Evolutionary conservation across 2,888 invertebrate species (phyloP).

Genomic region (Priapulus caudatus): DNA sequence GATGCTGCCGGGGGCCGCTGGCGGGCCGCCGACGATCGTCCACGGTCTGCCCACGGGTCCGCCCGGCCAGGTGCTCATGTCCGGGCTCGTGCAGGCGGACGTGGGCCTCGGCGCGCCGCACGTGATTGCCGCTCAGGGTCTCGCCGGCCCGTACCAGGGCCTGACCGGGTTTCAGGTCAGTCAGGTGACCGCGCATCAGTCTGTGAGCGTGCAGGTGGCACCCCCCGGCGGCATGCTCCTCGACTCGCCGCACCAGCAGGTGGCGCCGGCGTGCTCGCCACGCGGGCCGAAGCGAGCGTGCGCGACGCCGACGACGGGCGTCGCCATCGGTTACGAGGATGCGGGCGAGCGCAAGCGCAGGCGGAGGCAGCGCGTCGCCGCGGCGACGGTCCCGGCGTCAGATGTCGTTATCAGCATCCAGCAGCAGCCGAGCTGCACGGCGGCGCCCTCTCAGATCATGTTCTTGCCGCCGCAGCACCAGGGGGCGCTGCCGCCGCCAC

Average conservation of each 20-base stretch:
- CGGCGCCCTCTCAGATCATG: not conserved
- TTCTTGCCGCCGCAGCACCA: not conserved
- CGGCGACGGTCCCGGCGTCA: too few species aligned
- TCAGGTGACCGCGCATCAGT: not conserved
- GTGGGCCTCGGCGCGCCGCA: not conserved
- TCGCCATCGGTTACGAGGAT: not conserved
- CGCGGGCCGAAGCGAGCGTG: too few species aligned
- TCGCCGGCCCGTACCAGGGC: too few species aligned
- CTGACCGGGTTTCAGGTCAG: not conserved
- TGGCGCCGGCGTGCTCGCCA: too few species aligned
- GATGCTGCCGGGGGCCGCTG: not conserved
- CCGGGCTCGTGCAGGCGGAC: not conserved
- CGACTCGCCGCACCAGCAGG: not conserved
- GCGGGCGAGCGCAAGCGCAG: not conserved
- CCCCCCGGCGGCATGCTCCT: not conserved
- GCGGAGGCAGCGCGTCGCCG: too few species aligned
- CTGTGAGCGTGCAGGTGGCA: not conserved
- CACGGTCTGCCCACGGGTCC: not conserved
- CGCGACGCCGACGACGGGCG: not conserved
- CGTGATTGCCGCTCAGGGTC: too few species aligned
- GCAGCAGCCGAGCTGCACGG: not conserved
- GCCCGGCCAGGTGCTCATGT: not conserved
- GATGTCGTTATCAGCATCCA: too few species aligned
- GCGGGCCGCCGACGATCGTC: not conserved
- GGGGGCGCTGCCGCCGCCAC: not conserved